Conservation (phyloP, 2,113 vertebrate genomes). For the Cisticola juncidis region DNA sequence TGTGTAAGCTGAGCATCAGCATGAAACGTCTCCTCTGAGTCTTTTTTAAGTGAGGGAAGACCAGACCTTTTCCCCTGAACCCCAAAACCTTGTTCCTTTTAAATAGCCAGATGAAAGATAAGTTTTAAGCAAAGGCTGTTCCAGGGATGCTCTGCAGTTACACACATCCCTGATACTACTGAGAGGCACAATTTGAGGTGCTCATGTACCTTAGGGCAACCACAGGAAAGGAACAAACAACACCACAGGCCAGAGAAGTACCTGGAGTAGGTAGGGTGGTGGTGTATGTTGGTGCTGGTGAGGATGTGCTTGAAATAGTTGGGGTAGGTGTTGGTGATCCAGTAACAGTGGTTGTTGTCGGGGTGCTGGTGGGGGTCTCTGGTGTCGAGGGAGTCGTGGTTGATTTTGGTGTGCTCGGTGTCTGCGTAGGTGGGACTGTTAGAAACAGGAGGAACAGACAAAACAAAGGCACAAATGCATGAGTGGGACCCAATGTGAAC, state of each 20-base stretch:
- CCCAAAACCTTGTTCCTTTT: neutral
- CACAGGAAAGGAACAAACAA: neutral
- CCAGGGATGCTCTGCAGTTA: neutral
- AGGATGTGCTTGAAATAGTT: neutral
- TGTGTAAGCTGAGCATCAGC: neutral
- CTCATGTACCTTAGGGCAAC: neutral
- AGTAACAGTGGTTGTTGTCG: no score
- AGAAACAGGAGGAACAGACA: neutral
- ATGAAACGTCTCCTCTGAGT: neutral
- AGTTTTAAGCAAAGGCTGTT: neutral
- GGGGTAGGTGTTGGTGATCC: no score
- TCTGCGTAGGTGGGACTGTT: neutral
- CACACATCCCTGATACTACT: accelerated
- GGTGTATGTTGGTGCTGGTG: neutral
- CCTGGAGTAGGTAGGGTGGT: neutral
- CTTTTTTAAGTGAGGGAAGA: neutral
- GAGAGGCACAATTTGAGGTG: neutral
- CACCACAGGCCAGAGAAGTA: neutral
- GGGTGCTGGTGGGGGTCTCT: neutral
- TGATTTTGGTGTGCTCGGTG: no score
- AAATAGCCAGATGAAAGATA: neutral
- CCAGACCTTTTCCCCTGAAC: neutral
- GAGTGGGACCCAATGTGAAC: neutral
- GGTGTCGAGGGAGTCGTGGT: accelerated
- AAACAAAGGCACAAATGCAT: neutral